Evolutionary conservation across 35 echinoderm and acorn worm genomes (phyloP).

Genomic region (Amphiura filiformis): DNA sequence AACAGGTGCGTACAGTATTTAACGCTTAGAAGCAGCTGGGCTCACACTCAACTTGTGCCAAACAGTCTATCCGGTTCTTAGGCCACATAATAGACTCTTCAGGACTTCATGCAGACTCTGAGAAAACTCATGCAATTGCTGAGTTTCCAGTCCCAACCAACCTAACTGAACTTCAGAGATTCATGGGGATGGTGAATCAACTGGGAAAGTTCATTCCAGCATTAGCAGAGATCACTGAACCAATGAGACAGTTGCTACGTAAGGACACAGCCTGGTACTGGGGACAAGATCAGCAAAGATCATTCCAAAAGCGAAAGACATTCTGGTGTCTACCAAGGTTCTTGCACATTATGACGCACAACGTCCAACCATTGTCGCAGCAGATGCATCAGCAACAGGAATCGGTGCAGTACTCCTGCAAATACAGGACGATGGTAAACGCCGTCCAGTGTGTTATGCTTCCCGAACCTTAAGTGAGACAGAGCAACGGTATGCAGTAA

Average conservation of each 20-base stretch:
- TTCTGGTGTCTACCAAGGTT: constrained; percentile 14
- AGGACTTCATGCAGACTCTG: constrained; percentile 27
- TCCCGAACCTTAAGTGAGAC: constrained; percentile 51
- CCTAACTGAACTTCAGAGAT: background rate
- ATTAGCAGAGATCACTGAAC: constrained; percentile 11
- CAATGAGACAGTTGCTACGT: constrained; percentile 32
- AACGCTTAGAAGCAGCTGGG: constrained; percentile 36
- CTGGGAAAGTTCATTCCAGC: constrained; percentile 33
- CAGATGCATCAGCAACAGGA: constrained; percentile 39
- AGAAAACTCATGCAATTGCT: constrained; percentile 16
- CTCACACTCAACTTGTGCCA: constrained; percentile 51
- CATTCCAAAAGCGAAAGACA: constrained; percentile 22
- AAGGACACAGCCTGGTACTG: constrained; percentile 40
- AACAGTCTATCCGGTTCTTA: constrained; percentile 26
- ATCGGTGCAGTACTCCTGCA: constrained; percentile 37
- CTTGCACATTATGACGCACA: constrained; percentile 44
- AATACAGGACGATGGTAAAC: constrained; percentile 32
- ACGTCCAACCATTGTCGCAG: constrained; percentile 33
- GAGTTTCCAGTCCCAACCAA: constrained; percentile 16
- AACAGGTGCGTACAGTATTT: constrained; percentile 34
- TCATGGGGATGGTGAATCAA: constrained; percentile 43
- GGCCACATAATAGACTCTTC: constrained; percentile 33
- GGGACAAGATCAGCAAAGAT: constrained; percentile 2
- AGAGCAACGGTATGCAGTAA: constrained; percentile 52
- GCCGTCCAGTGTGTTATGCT: constrained; percentile 44